Conservation (phyloP, 2,888 invertebrate genomes). For the Drosophila crucigera region DNA sequence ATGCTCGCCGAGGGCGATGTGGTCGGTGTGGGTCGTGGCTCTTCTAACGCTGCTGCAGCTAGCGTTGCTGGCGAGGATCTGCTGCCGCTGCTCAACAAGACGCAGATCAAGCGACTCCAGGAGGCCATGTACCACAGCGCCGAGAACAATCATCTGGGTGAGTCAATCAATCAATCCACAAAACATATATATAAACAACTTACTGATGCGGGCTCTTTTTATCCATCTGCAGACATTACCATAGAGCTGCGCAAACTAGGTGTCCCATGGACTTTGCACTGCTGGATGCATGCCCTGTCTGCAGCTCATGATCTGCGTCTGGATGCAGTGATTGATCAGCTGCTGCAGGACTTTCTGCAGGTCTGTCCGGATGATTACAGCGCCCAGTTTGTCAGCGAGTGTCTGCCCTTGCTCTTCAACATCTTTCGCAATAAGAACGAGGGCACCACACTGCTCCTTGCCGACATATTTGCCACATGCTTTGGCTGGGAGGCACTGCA, state of each 20-base stretch:
- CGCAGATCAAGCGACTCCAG: constrained; percentile 93
- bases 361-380: constrained; percentile 96
- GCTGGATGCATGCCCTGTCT: constrained; percentile 95
- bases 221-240: constrained; percentile 89
- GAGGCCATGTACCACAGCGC: constrained; percentile 98
- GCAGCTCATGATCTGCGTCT: constrained; percentile 94
- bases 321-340: constrained; percentile 94
- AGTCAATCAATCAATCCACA: constrained; percentile 23
- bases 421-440: constrained; percentile 97
- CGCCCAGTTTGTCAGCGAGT: constrained; percentile 95
- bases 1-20: constrained; percentile 93
- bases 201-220: background rate
- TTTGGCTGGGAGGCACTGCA: constrained; percentile 95
- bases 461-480: constrained; percentile 95
- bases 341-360: constrained; percentile 95
- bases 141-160: constrained; percentile 94
- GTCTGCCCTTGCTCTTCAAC: constrained; percentile 94
- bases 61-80: constrained; percentile 74
- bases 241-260: constrained; percentile 94
- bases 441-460: constrained; percentile 93
- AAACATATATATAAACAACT: too few relatives aligned
- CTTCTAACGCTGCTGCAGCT: constrained; percentile 73
- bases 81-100: constrained; percentile 88
- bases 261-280: constrained; percentile 96
- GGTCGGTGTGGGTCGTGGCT: constrained; percentile 58